Evolutionary conservation across 2,113 vertebrate species (phyloP), one percentile per base, ranked within the genome.

Genomic region (Uria aalge): DNA sequence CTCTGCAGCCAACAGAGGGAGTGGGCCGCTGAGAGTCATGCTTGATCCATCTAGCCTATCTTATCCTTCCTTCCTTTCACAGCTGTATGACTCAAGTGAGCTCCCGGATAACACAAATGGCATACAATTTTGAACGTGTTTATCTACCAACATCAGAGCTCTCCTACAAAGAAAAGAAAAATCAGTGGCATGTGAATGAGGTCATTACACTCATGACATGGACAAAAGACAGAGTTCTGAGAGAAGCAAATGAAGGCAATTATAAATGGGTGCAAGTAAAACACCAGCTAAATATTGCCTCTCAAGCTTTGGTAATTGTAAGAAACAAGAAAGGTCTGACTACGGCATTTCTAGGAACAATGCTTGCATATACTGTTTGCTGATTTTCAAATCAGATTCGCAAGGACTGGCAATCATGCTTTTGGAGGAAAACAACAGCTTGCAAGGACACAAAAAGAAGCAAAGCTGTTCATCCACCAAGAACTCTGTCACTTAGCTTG

Each of bases 121-220:
- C 41, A 63, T 6, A 62, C 15, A 11, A 32, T 67, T 76, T 69
- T 80, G 20, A 95, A 57, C 1, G 1, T 0, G 0, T 81, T 78
- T 77, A 92, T 66, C 92, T 79, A 68, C 24, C 32, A 81, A 30
- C 23, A 74, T 52, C 82, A 93, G 52, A 88, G 52, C 40, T 85
- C 47, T 40, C 66, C 23, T 38, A 91, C 53, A 45, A 88, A 69
- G 47, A 38, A 75, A n/a, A 63, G 19, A 73, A 88, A 85, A 78
- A 63, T n/a, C 1, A 1, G 21, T 81, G 38, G 24, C 26, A 60
- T 29, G n/a, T 32, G 52, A 86, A 71, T 83, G 67, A 88, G 50
- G 30, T 84, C 56, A 88, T 80, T 71, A 74, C 30, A n/a, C 13
- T 78, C 75, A 50, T 47, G 52, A 91, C 30, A 74, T 4, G 22